These are phyloP conservation scores for Heliconius erato DNA, from an alignment of 2,888 invertebrate species.

Conservation along the genomic window DNA sequence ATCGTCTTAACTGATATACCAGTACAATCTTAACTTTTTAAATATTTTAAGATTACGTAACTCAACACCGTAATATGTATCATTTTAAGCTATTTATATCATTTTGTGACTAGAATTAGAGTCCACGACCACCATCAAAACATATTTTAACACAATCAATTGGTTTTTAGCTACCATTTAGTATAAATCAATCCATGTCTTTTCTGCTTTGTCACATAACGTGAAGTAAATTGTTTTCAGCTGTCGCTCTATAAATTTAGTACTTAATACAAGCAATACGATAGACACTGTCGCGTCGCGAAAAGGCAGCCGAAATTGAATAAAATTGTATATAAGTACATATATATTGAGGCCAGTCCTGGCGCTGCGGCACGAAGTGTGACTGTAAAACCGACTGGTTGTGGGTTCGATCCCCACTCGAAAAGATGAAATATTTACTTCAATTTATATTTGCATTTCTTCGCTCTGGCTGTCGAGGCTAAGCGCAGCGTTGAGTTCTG, in stretches of 20 bases:
- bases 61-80: neutral
- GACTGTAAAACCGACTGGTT: too few species aligned
- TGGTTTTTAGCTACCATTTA: neutral
- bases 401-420: too few species aligned
- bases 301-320: neutral
- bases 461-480: too few species aligned
- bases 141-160: neutral
- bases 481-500: too few species aligned
- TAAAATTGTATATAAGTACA: neutral
- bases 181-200: slow-evolving; percentile 21
- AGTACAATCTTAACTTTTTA: too few species aligned
- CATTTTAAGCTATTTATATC: neutral
- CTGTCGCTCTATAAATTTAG: slow-evolving; percentile 21
- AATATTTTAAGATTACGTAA: neutral
- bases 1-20: too few species aligned
- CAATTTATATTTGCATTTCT: too few species aligned
- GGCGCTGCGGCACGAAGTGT: too few species aligned
- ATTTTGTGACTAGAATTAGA: neutral
- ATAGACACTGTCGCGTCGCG: neutral
- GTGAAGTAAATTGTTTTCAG: slow-evolving; percentile 21
- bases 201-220: slow-evolving; percentile 4
- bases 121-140: neutral
- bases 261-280: neutral
- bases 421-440: too few species aligned
- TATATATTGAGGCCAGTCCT: too few species aligned